Percentiles rank a stretch among this genome's conserved stretches.
Conservation (phyloP, 2,888 invertebrate species). For the Tiliacea citrago region DNA sequence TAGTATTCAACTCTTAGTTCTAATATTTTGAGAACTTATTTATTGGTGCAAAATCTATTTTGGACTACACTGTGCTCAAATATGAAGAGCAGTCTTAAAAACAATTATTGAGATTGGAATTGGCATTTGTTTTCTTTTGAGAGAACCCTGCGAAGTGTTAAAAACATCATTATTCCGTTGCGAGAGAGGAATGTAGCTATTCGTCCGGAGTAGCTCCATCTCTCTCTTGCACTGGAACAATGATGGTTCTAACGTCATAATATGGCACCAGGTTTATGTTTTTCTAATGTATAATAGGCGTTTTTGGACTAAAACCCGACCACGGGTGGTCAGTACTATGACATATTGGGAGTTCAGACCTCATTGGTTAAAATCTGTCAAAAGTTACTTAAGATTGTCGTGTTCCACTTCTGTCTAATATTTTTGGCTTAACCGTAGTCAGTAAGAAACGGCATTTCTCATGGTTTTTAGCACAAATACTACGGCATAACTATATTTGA, state of each 20-base stretch:
- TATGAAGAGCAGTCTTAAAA: conserved; percentile 47
- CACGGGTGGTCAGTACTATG: neutral
- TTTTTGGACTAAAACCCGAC: neutral
- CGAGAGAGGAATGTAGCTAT: neutral
- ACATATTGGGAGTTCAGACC: conserved; percentile 12
- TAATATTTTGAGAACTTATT: conserved; percentile 42
- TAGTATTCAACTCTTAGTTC: conserved; percentile 46
- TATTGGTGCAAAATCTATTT: conserved; percentile 42
- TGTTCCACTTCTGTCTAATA: neutral
- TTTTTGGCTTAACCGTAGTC: neutral
- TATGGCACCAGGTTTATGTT: neutral
- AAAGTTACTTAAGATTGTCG: neutral
- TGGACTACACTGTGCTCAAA: conserved; percentile 52
- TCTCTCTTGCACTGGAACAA: neutral
- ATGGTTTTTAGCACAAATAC: neutral
- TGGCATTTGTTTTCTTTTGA: conserved; percentile 7
- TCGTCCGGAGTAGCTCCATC: neutral
- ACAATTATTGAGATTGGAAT: conserved; percentile 43
- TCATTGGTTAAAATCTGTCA: conserved; percentile 14
- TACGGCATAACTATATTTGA: conserved; percentile 4
- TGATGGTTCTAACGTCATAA: neutral
- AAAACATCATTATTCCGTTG: neutral
- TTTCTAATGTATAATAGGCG: neutral
- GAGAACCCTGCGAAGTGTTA: neutral
- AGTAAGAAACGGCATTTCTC: neutral